Percentiles rank a stretch among this genome's conserved stretches.
These are phyloP conservation scores for Bellardia pandia DNA, from an alignment of 2,888 invertebrate species.

Conservation along the genomic window DNA sequence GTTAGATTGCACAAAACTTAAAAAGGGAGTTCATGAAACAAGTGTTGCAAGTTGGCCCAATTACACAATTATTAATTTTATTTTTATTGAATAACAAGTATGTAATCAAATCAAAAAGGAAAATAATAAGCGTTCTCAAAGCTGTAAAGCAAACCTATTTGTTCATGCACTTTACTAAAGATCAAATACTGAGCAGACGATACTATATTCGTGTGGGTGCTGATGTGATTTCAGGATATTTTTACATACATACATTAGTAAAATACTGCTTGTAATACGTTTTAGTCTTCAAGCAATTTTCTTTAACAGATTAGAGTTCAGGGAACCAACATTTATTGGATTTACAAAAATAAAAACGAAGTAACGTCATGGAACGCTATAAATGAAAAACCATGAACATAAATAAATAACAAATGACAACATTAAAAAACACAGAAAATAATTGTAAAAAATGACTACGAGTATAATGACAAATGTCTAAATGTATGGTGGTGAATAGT, in stretches of 20 bases:
- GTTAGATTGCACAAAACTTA: too few species aligned
- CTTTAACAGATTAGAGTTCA: background rate
- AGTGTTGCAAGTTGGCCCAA: too few species aligned
- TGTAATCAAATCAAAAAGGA: too few species aligned
- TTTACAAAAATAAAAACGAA: slow-evolving; percentile 6
- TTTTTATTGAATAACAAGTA: too few species aligned
- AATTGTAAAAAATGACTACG: slow-evolving; percentile 45
- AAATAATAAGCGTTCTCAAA: too few species aligned
- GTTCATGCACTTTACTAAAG: too few species aligned
- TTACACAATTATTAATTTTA: too few species aligned
- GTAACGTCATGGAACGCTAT: background rate
- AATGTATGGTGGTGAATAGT: slow-evolving; percentile 48
- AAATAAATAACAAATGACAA: slow-evolving; percentile 63
- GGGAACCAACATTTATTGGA: slow-evolving; percentile 13
- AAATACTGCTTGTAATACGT: background rate
- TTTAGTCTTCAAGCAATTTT: background rate
- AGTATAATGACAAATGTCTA: slow-evolving; percentile 66
- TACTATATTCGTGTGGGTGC: too few species aligned
- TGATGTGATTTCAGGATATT: too few species aligned
- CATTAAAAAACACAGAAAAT: slow-evolving; percentile 58
- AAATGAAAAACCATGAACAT: slow-evolving; percentile 48
- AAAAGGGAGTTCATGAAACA: too few species aligned
- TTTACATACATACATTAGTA: background rate
- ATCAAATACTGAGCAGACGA: too few species aligned
- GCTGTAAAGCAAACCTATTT: too few species aligned